Conservation (phyloP, 2,797 vertebrate genomes). For the Acanthis flammea region DNA sequence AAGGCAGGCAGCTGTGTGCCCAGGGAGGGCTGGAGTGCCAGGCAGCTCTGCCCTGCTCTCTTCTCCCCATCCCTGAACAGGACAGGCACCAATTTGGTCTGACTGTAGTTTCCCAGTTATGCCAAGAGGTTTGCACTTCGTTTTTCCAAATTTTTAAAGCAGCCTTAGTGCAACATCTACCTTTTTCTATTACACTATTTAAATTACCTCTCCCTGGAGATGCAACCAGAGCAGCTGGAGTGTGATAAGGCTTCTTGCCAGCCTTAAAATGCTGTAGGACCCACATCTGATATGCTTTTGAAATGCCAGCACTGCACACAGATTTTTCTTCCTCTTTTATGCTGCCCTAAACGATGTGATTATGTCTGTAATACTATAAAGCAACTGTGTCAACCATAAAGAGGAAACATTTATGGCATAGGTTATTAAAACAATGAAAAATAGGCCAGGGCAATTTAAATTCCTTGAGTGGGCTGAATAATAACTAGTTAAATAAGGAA, state of each 20-base stretch:
- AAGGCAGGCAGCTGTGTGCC: neutral
- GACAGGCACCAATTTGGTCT: neutral
- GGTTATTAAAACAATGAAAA: constrained; percentile 38
- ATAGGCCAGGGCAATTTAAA: neutral
- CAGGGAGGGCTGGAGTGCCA: neutral
- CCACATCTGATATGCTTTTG: neutral
- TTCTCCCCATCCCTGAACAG: neutral
- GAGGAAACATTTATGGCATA: neutral
- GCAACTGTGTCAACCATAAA: neutral
- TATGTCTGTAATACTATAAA: neutral
- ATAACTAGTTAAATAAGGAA: constrained; percentile 25
- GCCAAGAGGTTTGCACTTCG: neutral
- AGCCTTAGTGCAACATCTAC: neutral
- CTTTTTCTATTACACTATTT: neutral
- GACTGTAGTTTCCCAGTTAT: neutral
- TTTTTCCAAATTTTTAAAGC: neutral
- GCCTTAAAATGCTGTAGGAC: neutral
- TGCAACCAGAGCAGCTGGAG: neutral
- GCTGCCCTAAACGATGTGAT: neutral
- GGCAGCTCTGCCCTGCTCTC: neutral
- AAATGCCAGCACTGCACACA: neutral
- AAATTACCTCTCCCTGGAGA: neutral
- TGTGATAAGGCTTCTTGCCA: neutral
- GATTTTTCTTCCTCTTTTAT: neutral
- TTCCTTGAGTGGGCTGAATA: neutral